Percentiles rank a stretch among this genome's conserved stretches.
Evolutionary conservation across 53 echinoderm and acorn worm genomes (phyloP).

Genomic region (Paracentrotus lividus): DNA sequence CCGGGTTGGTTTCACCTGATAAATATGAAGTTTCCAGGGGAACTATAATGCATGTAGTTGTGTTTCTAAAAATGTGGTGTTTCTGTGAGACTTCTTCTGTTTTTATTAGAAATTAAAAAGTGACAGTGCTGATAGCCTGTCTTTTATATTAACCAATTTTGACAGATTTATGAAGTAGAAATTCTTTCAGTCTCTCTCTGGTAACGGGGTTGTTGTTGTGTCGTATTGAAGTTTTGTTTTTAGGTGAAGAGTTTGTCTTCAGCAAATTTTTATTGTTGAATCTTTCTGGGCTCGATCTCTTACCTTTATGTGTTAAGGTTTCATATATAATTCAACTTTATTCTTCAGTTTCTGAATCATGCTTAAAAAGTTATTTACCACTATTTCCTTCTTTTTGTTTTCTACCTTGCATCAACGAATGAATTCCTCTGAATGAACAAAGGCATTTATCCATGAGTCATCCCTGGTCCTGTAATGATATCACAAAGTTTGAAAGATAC

Average conservation of each 20-base stretch:
- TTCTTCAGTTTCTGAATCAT: not conserved
- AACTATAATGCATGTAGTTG: slow-evolving; percentile 20
- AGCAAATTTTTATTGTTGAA: not conserved
- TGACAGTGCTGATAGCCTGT: not conserved
- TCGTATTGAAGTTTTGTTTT: too few species aligned
- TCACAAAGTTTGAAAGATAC: slow-evolving; percentile 19
- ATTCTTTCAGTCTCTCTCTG: not conserved
- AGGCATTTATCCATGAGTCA: slow-evolving; percentile 14
- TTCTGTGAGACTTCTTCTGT: not conserved
- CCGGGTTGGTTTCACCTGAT: slow-evolving; percentile 15
- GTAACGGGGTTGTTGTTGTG: not conserved
- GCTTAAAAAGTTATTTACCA: not conserved
- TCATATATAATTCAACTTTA: not conserved
- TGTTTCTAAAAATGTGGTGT: slow-evolving; percentile 10
- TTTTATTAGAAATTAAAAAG: slow-evolving; percentile 9
- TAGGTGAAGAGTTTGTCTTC: too few species aligned
- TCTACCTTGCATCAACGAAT: not conserved
- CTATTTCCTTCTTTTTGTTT: not conserved
- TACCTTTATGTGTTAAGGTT: not conserved
- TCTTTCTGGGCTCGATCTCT: not conserved
- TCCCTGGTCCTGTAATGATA: not conserved
- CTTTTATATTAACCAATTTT: not conserved
- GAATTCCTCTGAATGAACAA: not conserved
- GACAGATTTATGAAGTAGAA: not conserved
- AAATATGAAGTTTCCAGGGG: not conserved